phyloP scores from a whole-genome alignment of 2,113 vertebrate genomes.

The Peromyscus californicus region DNA sequence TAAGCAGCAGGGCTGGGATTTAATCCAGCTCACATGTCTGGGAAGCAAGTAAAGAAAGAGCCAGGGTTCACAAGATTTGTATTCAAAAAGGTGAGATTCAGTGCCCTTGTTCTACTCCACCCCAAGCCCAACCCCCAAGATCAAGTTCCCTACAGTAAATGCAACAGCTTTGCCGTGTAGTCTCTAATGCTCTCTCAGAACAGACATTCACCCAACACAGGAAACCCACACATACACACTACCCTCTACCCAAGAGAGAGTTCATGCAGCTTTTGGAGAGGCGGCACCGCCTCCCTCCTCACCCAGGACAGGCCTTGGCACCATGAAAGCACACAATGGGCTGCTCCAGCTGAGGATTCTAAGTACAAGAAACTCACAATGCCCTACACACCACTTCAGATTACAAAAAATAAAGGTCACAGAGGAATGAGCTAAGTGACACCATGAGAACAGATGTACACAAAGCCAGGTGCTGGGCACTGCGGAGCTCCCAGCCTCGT shows the following conservation, averaged over 20 bases:
- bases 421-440: constrained; percentile 9
- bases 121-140: not conserved
- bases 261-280: not conserved
- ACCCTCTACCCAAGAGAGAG: not conserved
- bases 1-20: constrained; percentile 54
- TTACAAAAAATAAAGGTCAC: constrained; percentile 7
- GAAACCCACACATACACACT: not conserved
- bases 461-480: not conserved
- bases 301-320: not conserved
- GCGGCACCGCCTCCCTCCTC: not conserved
- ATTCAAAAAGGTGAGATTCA: constrained; percentile 31
- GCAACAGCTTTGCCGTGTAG: not conserved
- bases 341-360: not conserved
- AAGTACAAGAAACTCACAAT: not conserved
- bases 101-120: constrained; percentile 31
- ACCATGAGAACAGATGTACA: not conserved
- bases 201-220: not conserved
- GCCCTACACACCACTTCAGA: not conserved
- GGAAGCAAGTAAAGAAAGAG: constrained; percentile 61
- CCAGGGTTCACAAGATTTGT: constrained; percentile 27
- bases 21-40: constrained; percentile 57
- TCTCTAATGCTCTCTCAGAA: constrained; percentile 31
- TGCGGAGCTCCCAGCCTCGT: not conserved
- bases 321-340: no score
- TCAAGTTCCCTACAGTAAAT: constrained; percentile 56